Evolutionary conservation across 2,797 vertebrate genomes (phyloP).

Genomic region (Paedocypris micromegethes): DNA sequence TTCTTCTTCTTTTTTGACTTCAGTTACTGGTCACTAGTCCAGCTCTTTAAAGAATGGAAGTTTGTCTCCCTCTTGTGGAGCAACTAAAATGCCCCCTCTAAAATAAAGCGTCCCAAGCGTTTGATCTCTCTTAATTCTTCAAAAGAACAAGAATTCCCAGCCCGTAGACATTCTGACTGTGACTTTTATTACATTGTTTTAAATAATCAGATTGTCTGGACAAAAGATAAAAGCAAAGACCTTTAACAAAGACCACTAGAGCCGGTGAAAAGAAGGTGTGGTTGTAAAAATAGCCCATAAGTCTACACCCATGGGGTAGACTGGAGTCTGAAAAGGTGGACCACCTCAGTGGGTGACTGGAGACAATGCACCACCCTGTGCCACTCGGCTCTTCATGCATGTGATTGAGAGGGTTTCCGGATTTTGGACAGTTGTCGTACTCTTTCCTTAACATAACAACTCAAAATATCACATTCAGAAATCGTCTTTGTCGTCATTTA

Average conservation of each 20-base stretch:
- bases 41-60: background rate
- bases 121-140: no score
- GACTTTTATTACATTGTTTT: background rate
- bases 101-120: no score
- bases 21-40: background rate
- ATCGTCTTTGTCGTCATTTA: no score
- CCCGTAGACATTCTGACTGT: no score
- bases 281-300: background rate
- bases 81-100: background rate
- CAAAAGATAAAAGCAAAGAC: background rate
- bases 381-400: background rate
- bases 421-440: no score
- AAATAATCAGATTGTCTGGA: background rate
- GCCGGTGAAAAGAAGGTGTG: background rate
- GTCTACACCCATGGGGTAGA: background rate
- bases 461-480: no score
- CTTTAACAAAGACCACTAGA: conserved; percentile 6
- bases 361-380: conserved; percentile 14
- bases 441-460: no score
- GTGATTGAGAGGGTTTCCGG: background rate
- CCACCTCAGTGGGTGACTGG: conserved; percentile 6
- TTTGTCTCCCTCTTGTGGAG: conserved; percentile 31
- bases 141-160: no score
- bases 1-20: background rate
- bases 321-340: conserved; percentile 1